A percentile compares a stretch with the other conserved stretches of the same genome.
Conservation (phyloP, 92 coral and sea anemone species). For the Muricea muricata region DNA sequence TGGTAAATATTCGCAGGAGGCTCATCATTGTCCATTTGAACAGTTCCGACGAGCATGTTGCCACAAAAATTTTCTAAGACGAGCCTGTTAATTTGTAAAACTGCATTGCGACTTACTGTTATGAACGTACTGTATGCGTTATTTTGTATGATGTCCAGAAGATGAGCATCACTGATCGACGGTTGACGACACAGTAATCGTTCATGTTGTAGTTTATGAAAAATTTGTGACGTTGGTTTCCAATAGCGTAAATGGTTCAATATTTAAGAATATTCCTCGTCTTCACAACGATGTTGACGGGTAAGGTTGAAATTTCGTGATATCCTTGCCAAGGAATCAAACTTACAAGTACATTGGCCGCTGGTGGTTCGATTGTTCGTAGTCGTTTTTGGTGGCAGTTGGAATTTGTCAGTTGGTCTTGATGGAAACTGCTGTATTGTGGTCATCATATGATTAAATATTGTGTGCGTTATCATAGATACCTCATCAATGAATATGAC, state of each 20-base stretch:
- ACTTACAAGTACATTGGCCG: neutral
- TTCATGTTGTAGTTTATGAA: no score
- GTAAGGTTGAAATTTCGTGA: neutral
- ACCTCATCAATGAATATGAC: no score
- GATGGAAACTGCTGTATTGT: no score
- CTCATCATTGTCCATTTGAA: no score
- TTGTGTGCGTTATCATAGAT: no score
- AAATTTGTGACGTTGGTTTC: no score
- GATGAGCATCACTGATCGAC: neutral
- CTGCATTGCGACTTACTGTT: neutral
- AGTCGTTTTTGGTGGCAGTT: constrained; percentile 43
- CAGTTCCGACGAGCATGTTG: neutral
- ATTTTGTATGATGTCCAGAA: neutral
- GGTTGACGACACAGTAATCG: neutral
- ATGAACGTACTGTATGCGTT: neutral
- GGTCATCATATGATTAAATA: no score
- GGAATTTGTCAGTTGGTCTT: constrained; percentile 27
- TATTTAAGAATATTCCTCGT: neutral
- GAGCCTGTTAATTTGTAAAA: neutral
- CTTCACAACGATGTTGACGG: neutral
- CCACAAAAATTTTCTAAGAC: neutral
- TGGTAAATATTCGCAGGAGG: neutral
- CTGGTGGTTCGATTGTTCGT: neutral
- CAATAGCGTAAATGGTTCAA: neutral
- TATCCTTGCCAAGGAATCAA: neutral